Evolutionary conservation across 1,140 invertebrate species (phyloP).

Genomic region (Caenorhabditis briggsae): DNA sequence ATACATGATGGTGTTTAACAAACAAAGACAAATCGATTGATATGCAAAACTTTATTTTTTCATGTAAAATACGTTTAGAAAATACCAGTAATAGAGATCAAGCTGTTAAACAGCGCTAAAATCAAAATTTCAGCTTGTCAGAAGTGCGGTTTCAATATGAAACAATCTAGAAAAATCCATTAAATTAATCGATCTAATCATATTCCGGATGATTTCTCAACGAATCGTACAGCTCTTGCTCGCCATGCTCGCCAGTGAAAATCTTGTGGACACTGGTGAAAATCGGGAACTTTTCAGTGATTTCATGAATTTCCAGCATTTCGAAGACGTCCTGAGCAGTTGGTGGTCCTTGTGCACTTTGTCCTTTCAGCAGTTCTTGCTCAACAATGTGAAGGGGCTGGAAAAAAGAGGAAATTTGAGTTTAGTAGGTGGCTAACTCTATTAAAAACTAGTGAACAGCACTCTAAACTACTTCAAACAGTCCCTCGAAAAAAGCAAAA

Average conservation of each 20-base stretch:
- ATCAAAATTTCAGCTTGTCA: neutral
- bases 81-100: neutral
- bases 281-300: constrained; percentile 84
- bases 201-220: constrained; percentile 88
- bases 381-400: constrained; percentile 90
- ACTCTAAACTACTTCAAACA: too few species aligned
- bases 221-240: constrained; percentile 88
- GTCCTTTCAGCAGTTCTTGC: constrained; percentile 95
- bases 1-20: neutral
- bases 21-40: neutral
- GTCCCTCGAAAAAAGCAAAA: too few species aligned
- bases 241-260: constrained; percentile 86
- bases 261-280: constrained; percentile 94
- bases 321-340: constrained; percentile 95
- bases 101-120: neutral
- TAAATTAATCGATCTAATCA: constrained; percentile 26
- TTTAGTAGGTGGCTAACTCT: neutral
- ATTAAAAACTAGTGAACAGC: neutral
- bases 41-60: neutral
- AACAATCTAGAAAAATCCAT: neutral
- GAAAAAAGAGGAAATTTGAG: constrained; percentile 53
- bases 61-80: neutral
- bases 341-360: constrained; percentile 95
- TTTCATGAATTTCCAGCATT: constrained; percentile 84
- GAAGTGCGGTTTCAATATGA: neutral